Conservation (phyloP, 2,888 invertebrate genomes). For the Aleiodes leptofemur region DNA sequence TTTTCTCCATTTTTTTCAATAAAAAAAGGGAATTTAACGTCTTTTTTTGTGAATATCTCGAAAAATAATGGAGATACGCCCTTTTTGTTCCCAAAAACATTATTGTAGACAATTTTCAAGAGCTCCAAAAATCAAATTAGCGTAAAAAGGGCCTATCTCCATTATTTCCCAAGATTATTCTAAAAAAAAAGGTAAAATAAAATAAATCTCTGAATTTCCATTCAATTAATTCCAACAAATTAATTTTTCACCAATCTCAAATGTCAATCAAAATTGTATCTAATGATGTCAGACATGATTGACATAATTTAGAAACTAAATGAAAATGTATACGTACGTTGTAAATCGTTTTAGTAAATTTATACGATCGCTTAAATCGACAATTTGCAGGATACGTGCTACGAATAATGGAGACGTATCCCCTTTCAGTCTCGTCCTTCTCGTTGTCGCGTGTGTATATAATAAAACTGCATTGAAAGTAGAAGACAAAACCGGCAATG, state of each 20-base stretch:
- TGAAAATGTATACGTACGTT: constrained; percentile 9
- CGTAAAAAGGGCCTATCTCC: no score
- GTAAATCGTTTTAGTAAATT: constrained; percentile 33
- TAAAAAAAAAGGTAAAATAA: no score
- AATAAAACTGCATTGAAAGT: background rate
- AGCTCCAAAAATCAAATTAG: no score
- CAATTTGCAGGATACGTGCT: constrained; percentile 42
- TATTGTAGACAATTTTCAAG: no score
- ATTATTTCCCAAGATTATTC: no score
- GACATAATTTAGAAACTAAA: background rate
- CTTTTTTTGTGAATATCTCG: no score
- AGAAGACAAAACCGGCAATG: background rate
- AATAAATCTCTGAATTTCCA: no score
- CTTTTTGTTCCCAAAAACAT: no score
- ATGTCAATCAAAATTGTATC: no score
- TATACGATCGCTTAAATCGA: constrained; percentile 45
- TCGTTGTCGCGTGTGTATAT: constrained; percentile 20
- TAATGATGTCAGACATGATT: background rate
- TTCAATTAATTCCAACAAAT: background rate
- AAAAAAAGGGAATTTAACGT: no score
- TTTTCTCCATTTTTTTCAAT: no score
- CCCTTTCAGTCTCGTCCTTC: background rate
- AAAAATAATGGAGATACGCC: no score
- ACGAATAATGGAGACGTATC: constrained; percentile 41
- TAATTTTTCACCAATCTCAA: background rate